Percentiles rank a stretch among this genome's conserved stretches.
Evolutionary conservation across 2,113 vertebrate species (phyloP).

Genomic region (Scophthalmus maximus): DNA sequence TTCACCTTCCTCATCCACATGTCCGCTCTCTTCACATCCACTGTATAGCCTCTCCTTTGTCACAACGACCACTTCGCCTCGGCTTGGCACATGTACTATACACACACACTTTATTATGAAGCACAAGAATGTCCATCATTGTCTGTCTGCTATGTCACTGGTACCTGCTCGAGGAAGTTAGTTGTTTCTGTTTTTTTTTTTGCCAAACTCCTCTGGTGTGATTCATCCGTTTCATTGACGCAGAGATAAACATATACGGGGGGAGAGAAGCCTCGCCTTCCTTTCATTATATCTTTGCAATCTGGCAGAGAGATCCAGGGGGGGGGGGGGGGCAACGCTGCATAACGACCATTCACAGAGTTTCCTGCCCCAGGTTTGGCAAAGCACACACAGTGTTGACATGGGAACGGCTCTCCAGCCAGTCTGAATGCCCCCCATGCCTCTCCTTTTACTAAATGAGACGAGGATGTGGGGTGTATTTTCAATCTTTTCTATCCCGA

Average conservation of each 20-base stretch:
- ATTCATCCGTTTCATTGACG: slow-evolving; percentile 60
- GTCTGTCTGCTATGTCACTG: slow-evolving; percentile 48
- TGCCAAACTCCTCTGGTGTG: slow-evolving; percentile 24
- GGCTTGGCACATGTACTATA: slow-evolving; percentile 20
- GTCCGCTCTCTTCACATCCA: slow-evolving; percentile 4
- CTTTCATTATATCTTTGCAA: slow-evolving; percentile 58
- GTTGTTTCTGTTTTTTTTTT: slow-evolving; percentile 22
- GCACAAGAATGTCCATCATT: slow-evolving; percentile 55
- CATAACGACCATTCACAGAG: slow-evolving; percentile 70
- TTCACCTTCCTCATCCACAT: background rate
- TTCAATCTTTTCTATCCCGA: background rate
- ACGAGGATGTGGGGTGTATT: slow-evolving; percentile 13
- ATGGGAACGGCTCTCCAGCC: slow-evolving; percentile 48
- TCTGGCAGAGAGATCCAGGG: slow-evolving; percentile 20
- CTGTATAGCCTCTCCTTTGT: slow-evolving; percentile 15
- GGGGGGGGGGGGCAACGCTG: slow-evolving; percentile 25
- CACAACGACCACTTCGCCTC: background rate
- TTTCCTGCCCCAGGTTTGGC: slow-evolving; percentile 43
- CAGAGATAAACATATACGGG: slow-evolving; percentile 51
- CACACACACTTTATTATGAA: slow-evolving; percentile 39
- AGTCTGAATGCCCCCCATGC: background rate
- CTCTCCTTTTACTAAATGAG: slow-evolving; percentile 10
- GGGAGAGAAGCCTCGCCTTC: slow-evolving; percentile 39
- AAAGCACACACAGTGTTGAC: slow-evolving; percentile 21
- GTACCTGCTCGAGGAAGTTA: slow-evolving; percentile 46